Conservation (phyloP, 2,888 invertebrate species). For the Sinotaia quadrata region DNA sequence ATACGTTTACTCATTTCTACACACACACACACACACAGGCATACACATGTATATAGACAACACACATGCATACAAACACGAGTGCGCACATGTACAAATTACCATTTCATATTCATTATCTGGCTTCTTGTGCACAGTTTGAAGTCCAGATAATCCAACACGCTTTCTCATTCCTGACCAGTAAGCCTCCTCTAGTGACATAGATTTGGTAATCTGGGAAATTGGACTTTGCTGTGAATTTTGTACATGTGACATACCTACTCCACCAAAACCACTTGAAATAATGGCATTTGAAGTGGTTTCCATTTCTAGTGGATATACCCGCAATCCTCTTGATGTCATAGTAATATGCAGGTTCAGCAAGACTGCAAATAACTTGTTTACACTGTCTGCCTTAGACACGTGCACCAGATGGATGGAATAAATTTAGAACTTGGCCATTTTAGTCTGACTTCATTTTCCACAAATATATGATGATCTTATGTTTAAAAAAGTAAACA, state of each 20-base stretch:
- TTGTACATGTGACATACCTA: conserved; percentile 18
- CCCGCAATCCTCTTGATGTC: conserved; percentile 33
- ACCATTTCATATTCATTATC: conserved; percentile 40
- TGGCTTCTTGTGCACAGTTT: conserved; percentile 16
- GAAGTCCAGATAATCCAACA: conserved; percentile 48
- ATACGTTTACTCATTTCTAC: not conserved
- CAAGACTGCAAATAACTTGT: too few relatives aligned
- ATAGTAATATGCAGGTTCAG: conserved; percentile 28
- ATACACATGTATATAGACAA: not conserved
- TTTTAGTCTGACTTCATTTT: too few relatives aligned
- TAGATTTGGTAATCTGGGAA: not conserved
- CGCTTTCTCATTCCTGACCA: conserved; percentile 56
- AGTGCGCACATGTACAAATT: not conserved
- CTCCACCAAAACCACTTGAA: conserved; percentile 16
- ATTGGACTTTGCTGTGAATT: not conserved
- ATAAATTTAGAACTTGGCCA: too few relatives aligned
- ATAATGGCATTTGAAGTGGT: conserved; percentile 7
- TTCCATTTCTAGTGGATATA: conserved; percentile 41
- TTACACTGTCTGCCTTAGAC: too few relatives aligned
- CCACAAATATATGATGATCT: too few relatives aligned
- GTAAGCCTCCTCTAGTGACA: conserved; percentile 53
- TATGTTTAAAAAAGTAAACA: too few relatives aligned
- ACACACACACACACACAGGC: not conserved
- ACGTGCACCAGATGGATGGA: too few relatives aligned
- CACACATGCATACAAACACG: not conserved